Percentiles rank a stretch among this genome's conserved stretches.
phyloP scores from a whole-genome alignment of 2,113 vertebrate genomes.

The Dryoscopus gambensis region DNA sequence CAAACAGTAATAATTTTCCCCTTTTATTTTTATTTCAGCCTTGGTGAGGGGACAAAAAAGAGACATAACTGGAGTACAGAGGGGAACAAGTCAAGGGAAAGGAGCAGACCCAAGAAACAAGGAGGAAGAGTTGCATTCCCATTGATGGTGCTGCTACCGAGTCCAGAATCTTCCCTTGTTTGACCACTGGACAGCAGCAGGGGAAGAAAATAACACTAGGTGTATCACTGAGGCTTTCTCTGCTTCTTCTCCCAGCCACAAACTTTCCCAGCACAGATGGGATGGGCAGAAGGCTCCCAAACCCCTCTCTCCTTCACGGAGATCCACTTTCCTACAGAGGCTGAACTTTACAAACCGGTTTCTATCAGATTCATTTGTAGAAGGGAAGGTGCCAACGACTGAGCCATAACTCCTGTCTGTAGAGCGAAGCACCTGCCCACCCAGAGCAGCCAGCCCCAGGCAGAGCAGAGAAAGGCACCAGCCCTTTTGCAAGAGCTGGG shows the following conservation, averaged over 20 bases:
- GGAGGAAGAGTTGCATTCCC: neutral
- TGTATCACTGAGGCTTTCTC: neutral
- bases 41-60: neutral
- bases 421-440: neutral
- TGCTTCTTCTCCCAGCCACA: neutral
- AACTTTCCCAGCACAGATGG: neutral
- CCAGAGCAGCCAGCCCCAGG: neutral
- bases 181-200: neutral
- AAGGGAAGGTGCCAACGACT: neutral
- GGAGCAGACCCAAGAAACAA: neutral
- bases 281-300: neutral
- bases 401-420: neutral
- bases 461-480: neutral
- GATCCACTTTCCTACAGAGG: neutral
- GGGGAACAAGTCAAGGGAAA: neutral
- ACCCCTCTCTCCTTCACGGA: neutral
- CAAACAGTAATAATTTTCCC: neutral
- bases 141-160: neutral
- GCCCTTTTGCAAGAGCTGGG: neutral
- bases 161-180: neutral
- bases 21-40: neutral
- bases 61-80: neutral
- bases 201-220: neutral
- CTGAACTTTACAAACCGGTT: neutral
- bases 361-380: neutral